Percentiles rank a stretch among this genome's conserved stretches.
phyloP scores from a whole-genome alignment of 2,113 vertebrate species.

The Aplodontia rufa region DNA sequence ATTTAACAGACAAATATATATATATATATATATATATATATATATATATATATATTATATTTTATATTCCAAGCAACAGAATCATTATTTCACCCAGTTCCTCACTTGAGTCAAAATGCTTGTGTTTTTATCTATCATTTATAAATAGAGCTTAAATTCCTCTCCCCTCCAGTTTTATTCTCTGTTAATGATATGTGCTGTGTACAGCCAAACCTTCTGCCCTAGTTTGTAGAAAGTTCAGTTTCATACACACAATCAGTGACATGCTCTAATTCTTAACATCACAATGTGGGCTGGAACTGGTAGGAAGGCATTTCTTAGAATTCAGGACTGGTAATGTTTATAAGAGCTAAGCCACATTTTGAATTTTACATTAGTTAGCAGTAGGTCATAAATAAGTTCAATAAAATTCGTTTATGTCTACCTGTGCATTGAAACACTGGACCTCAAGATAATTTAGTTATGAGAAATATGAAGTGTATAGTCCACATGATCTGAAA shows the following conservation, averaged over 20 bases:
- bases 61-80: background rate
- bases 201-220: background rate
- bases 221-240: background rate
- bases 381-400: background rate
- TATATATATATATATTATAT: too few species aligned
- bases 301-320: background rate
- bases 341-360: background rate
- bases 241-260: background rate
- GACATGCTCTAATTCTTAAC: background rate
- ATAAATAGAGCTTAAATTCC: background rate
- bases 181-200: background rate
- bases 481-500: background rate
- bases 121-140: background rate
- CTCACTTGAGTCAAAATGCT: background rate
- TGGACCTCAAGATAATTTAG: background rate
- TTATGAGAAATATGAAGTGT: background rate
- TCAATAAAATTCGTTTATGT: background rate
- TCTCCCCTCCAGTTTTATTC: background rate
- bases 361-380: conserved; percentile 26
- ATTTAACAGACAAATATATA: background rate
- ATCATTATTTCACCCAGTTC: background rate
- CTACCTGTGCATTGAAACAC: background rate
- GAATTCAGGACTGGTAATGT: background rate
- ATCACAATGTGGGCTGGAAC: background rate
- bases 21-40: too few species aligned